A percentile compares a stretch with the other conserved stretches of the same genome.
These are phyloP conservation scores for Melanotus villosus DNA, from an alignment of 2,888 invertebrate species.

Conservation along the genomic window DNA sequence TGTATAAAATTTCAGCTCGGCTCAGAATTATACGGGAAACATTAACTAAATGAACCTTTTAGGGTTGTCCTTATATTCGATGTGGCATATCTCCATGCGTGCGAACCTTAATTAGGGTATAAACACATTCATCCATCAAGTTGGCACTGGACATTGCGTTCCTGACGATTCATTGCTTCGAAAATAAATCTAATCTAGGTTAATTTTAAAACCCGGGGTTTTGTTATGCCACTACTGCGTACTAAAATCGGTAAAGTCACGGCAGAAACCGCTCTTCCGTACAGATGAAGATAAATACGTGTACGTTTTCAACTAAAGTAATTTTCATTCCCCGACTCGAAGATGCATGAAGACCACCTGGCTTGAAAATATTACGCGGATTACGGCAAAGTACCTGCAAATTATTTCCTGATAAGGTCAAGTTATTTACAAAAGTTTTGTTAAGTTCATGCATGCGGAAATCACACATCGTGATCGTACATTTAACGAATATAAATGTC, in stretches of 20 bases:
- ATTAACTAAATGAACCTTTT: slow-evolving; percentile 33
- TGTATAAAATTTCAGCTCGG: not conserved
- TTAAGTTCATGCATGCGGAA: slow-evolving; percentile 33
- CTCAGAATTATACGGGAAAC: not conserved
- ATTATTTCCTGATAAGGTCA: slow-evolving; percentile 38
- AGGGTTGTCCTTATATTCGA: slow-evolving; percentile 51
- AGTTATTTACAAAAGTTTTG: slow-evolving; percentile 30
- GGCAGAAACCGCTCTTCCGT: not conserved
- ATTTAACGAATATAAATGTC: slow-evolving; percentile 32
- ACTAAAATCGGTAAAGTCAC: slow-evolving; percentile 7
- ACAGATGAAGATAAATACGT: slow-evolving; percentile 4
- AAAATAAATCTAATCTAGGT: slow-evolving; percentile 58
- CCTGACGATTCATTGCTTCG: slow-evolving; percentile 59
- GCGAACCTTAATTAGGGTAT: slow-evolving; percentile 61
- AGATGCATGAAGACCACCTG: slow-evolving; percentile 48
- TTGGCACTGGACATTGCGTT: slow-evolving; percentile 63
- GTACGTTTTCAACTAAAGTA: not conserved
- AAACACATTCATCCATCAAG: slow-evolving; percentile 65
- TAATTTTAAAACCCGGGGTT: slow-evolving; percentile 54
- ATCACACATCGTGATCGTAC: slow-evolving; percentile 34
- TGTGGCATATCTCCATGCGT: slow-evolving; percentile 58
- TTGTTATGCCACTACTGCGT: not conserved
- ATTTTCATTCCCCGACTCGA: not conserved
- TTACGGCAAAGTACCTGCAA: slow-evolving; percentile 23
- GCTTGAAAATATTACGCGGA: slow-evolving; percentile 46